A percentile compares a stretch with the other conserved stretches of the same genome.
phyloP scores from a whole-genome alignment of 2,113 vertebrate genomes.

The Columba janthina region DNA sequence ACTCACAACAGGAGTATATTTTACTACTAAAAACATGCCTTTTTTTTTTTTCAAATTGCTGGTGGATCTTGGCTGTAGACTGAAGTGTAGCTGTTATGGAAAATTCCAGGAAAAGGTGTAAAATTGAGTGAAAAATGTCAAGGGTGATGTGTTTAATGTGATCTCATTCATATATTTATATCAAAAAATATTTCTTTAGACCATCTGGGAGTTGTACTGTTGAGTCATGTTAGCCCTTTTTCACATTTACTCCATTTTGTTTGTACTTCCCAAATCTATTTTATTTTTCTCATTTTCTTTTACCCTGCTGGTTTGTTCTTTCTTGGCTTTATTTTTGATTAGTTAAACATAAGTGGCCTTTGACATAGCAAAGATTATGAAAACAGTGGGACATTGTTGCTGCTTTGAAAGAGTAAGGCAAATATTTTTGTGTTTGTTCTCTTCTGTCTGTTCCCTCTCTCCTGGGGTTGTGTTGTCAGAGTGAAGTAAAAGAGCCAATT shows the following conservation, averaged over 20 bases:
- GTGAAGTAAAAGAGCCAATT: conserved; percentile 11
- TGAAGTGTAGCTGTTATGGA: not conserved
- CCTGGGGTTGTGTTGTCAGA: conserved; percentile 27
- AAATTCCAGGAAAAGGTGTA: conserved; percentile 45
- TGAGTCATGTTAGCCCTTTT: conserved; percentile 54
- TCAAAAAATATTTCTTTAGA: conserved; percentile 18
- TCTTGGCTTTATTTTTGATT: conserved; percentile 66
- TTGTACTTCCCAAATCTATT: conserved; percentile 47
- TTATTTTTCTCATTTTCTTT: conserved; percentile 55
- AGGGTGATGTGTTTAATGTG: conserved; percentile 4
- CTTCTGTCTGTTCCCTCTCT: conserved; percentile 30
- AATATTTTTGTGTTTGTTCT: conserved; percentile 58
- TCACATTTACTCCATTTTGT: conserved; percentile 40
- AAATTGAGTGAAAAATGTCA: conserved; percentile 38
- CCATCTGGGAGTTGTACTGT: conserved; percentile 24
- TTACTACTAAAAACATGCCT: not conserved
- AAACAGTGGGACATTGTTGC: conserved; percentile 44
- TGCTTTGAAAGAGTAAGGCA: conserved; percentile 42
- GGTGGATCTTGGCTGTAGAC: not conserved
- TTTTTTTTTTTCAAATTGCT: too few relatives aligned
- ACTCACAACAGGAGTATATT: not conserved
- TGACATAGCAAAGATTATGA: conserved; percentile 59
- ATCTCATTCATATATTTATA: conserved; percentile 40
- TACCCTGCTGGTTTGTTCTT: conserved; percentile 46
- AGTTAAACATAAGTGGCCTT: conserved; percentile 64